Conservation (phyloP, 2,888 invertebrate genomes). For the Hydroisotoma schaefferi region DNA sequence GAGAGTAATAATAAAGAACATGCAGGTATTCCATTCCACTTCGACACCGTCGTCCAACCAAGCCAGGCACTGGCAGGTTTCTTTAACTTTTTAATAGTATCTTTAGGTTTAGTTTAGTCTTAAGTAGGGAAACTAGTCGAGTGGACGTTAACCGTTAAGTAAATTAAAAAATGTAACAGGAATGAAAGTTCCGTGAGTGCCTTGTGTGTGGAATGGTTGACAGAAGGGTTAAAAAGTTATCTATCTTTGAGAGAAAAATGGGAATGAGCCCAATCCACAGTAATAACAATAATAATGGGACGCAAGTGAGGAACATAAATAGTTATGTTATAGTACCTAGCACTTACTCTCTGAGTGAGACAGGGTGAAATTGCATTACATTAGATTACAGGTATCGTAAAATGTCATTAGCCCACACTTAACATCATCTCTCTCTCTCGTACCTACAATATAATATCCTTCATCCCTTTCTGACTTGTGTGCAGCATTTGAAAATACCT, state of each 20-base stretch:
- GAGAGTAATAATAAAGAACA: too few relatives aligned
- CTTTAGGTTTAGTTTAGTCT: too few relatives aligned
- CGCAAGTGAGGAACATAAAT: slow-evolving; percentile 13
- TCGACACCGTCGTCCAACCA: too few relatives aligned
- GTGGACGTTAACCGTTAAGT: too few relatives aligned
- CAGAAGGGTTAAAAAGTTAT: background rate
- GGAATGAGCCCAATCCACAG: slow-evolving; percentile 3
- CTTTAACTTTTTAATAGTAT: too few relatives aligned
- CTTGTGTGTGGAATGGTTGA: background rate
- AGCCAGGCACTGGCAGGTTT: too few relatives aligned
- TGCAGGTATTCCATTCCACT: too few relatives aligned
- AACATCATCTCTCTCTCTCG: slow-evolving; percentile 29
- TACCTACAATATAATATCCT: too few relatives aligned
- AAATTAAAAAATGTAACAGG: too few relatives aligned
- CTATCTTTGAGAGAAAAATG: background rate
- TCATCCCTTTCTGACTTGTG: slow-evolving; percentile 5
- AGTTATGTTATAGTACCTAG: background rate
- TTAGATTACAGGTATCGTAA: slow-evolving; percentile 39
- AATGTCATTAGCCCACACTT: slow-evolving; percentile 45
- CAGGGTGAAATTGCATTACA: slow-evolving; percentile 34
- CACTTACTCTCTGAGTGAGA: background rate
- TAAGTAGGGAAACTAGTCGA: too few relatives aligned
- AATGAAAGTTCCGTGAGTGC: background rate
- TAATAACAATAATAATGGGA: slow-evolving; percentile 18
- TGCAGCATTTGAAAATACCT: background rate